Base-by-base conservation (phyloP, 2,113 vertebrate genomes). In the Verasper variegatus region DNA sequence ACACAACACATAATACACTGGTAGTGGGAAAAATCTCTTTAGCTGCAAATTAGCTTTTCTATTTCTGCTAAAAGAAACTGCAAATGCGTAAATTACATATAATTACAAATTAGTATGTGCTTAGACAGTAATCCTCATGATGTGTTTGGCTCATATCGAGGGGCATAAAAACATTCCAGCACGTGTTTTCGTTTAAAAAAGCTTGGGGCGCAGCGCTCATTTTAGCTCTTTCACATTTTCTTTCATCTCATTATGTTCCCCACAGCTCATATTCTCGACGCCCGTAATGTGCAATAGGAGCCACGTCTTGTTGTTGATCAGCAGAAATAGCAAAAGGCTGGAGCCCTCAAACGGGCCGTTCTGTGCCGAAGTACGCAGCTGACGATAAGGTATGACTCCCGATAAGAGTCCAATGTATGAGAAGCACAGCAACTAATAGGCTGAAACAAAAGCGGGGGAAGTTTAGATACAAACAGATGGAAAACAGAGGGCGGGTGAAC, bases 371-470 rank as follows among this genome's bases (percentile, higher is more conserved):
- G 63, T n/a, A 60, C 9, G 35, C 71, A 40, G 52, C 63, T 82
- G 74, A 85, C 42, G 27, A 86, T 77, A 78, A 85, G 76, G 69
- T 83, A 76, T 62, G 81, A 76, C 42, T 73, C 75, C 76, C 78
- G 81, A 75, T 83, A 74, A 85, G 69, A 69, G 74, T 8, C 62
- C 86, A 71, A 81, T 69, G 68, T 81, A 82, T 74, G 81, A 83
- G 78, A 58, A 65, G 52, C 78, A 31, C 62, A 62, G 76, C 71
- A 55, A 77, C 80, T 88, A 92, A 92, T 90, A 86, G 85, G 56
- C 68, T 91, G 83, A 89, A 86, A 87, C 80, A 56, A 86, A 85
- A 77, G 7, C 71, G 74, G 68, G 76, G 1, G 20, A 40, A 67
- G 62, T 84, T 80, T 68, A 69, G 76, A 83, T 68, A 62, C 51